Conservation (phyloP, 2,888 invertebrate genomes). For the Sipha maydis region DNA sequence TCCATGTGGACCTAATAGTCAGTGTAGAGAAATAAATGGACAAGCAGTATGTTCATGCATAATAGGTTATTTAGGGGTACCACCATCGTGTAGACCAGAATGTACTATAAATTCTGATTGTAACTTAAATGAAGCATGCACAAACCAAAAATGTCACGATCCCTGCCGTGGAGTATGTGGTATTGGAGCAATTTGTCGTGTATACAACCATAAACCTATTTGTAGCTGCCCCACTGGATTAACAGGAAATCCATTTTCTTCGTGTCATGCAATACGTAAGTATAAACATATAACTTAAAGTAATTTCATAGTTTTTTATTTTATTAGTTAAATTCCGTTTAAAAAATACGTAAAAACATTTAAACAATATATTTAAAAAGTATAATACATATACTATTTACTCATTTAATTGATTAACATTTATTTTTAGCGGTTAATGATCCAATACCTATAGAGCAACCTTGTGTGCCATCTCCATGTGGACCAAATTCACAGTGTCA, state of each 20-base stretch:
- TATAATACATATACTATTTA: no score
- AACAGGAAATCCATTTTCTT: slow-evolving; percentile 70
- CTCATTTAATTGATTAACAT: not conserved
- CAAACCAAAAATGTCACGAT: slow-evolving; percentile 70
- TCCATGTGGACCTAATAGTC: slow-evolving; percentile 70
- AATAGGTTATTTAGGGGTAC: slow-evolving; percentile 68
- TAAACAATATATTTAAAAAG: not conserved
- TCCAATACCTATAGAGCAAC: slow-evolving; percentile 65
- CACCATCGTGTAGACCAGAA: slow-evolving; percentile 69
- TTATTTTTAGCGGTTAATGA: slow-evolving; percentile 61
- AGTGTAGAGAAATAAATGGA: slow-evolving; percentile 69
- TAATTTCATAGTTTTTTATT: no score
- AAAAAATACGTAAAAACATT: not conserved
- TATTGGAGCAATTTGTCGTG: slow-evolving; percentile 69
- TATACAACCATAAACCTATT: slow-evolving; percentile 71
- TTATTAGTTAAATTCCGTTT: no score
- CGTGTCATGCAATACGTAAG: slow-evolving; percentile 71
- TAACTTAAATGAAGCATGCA: slow-evolving; percentile 69
- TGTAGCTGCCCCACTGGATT: slow-evolving; percentile 68
- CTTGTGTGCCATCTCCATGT: slow-evolving; percentile 68
- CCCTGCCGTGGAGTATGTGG: slow-evolving; percentile 71
- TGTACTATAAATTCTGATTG: slow-evolving; percentile 69
- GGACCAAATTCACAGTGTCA: slow-evolving; percentile 67
- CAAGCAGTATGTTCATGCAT: slow-evolving; percentile 70
- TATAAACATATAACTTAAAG: not conserved